Evolutionary conservation across 1,140 invertebrate species (phyloP), one percentile per base, ranked within the genome.

Genomic region (Gonioctena quinquepunctata): DNA sequence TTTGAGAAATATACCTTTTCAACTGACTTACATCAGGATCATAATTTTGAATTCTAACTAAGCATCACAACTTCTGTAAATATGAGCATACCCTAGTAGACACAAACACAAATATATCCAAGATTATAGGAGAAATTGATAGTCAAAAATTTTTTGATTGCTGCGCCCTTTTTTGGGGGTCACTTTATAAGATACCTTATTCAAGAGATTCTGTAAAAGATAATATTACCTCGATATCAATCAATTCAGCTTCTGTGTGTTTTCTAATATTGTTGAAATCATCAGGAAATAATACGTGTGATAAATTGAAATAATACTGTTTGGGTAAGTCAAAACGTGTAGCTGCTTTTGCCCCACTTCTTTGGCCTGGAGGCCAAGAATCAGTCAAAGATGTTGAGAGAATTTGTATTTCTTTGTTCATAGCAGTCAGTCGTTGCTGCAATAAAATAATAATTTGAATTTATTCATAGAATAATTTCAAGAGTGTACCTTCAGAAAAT

Each of bases 241-340:
- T 70, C 73, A 88, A 87, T 71, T 90, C 88, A 18, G 88, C 87
- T 67, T 87, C 87, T 78, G 83, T 84, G 19, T 91, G 84, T 52
- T 85, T 77, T 52, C 84, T 83, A 1, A 91, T 77, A 56, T 87
- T 89, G 42, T 84, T 84, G 76, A 90, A 90, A 76, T 93, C 91
- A 77, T 89, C 89, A 4, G 90, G 87, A 76, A 92, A 86, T 80
- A 91, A 95, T 18, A 92, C 87, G 80, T 96, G 91, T n/a, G 91
- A 91, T 49, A 85, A 84, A 79, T 96, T 96, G 78, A 97, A 94
- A 79, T 93, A 91, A 21, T 91, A 89, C 92, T 94, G 96, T 22
- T 88, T 88, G 19, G 94, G 85, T 63, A 96, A 87, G 85, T 97
- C 95, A 86, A 96, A 97, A 68, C 96, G 89, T 72, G 88, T 90